Conservation (phyloP, 2,888 invertebrate species). For the Agriopis aurantiaria region DNA sequence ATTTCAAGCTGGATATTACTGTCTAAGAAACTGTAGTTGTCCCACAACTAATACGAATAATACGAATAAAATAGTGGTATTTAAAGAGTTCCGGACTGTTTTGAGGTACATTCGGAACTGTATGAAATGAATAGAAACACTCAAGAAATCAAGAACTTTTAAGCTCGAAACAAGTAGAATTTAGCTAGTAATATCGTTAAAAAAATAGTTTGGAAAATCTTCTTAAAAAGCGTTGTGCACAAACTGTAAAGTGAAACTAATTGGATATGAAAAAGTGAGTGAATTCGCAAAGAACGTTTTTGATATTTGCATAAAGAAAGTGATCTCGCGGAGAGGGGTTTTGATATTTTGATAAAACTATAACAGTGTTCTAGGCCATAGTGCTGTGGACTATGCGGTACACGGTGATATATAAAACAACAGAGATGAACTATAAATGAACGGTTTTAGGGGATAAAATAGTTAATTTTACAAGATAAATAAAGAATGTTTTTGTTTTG, state of each 20-base stretch:
- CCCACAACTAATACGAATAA: too few species aligned
- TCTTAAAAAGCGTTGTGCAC: neutral
- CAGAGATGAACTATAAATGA: conserved; percentile 2
- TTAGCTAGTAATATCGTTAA: too few species aligned
- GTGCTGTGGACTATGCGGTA: neutral
- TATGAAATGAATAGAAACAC: neutral
- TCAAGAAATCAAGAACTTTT: too few species aligned
- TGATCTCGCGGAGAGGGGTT: too few species aligned
- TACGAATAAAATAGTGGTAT: neutral
- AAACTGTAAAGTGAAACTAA: neutral
- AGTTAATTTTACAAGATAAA: conserved; percentile 19
- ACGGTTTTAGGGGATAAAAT: conserved; percentile 11
- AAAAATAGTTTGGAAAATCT: too few species aligned
- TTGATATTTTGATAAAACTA: too few species aligned
- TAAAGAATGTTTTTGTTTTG: conserved; percentile 11
- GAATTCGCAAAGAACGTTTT: too few species aligned
- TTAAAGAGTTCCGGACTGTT: neutral
- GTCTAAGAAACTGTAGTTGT: neutral
- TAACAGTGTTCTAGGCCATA: neutral
- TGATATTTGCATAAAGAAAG: too few species aligned
- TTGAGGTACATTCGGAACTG: conserved; percentile 1
- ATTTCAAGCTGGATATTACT: neutral
- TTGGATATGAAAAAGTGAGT: neutral
- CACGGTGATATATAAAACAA: neutral
- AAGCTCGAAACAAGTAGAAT: neutral